Base-by-base conservation (phyloP, 2,797 vertebrate species). In the Clarias platycephalus region DNA sequence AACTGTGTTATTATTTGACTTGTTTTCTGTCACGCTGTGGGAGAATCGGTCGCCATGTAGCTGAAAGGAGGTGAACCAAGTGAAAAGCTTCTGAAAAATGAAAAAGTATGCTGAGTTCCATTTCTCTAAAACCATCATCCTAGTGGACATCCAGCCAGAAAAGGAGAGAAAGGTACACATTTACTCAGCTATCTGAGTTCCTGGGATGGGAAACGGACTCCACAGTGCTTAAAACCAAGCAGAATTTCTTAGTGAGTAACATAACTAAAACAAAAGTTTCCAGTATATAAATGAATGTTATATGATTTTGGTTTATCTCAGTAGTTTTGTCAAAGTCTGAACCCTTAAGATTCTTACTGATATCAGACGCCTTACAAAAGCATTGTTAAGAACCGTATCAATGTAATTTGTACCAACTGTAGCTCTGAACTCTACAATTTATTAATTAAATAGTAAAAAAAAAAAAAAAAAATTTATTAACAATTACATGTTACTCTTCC, bases 1-100 rank as follows among this genome's bases (percentile, higher is more conserved):
- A 81, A 84, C 85, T 75, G 86, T 82, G 84, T 84, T 68, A 64
- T 86, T 74, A 87, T 86, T 77, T 62, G 71, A 76, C 18, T 28
- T 64, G 75, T 86, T 49, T 82, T 84, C 74, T 83, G 71, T 83
- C 34, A 40, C 68, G 3, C 81, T 67, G 86, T 67, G 80, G 80
- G 79, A 75, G 34, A 84, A 85, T 18, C 58, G 63, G 78, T 80
- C 75, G 71, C 80, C 40, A 53, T 67, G 62, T 70, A 79, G 34
- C 15, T 16, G 76, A 77, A 77, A 60, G 37, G 60, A 49, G 16
- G 62, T 53, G 62, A 63, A 26, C 58, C 34, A 2, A 66, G n/a
- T 55, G 63, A 63, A 67, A 80, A 66, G 16, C 37, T 77, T 24
- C 10, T 10, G 60, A 28, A 66, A 66, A 66, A 66, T 64, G 24